Conservation (phyloP, 2,888 invertebrate species). For the Pseudoips prasinana region DNA sequence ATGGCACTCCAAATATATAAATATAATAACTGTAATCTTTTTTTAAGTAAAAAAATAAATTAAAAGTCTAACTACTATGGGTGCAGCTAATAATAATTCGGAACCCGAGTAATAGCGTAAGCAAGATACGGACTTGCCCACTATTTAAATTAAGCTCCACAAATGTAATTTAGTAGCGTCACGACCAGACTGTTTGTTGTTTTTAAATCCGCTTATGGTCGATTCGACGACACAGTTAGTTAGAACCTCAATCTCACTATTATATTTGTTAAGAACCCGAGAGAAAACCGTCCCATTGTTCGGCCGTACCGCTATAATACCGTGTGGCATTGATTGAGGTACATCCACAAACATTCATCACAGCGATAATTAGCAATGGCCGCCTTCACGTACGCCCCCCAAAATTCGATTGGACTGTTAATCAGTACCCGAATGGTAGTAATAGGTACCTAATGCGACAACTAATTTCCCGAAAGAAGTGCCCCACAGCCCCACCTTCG, state of each 20-base stretch:
- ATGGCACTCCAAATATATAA: no score
- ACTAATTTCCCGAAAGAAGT: conserved; percentile 73
- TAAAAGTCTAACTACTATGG: no score
- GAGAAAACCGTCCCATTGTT: conserved; percentile 4
- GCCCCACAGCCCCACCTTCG: conserved; percentile 48
- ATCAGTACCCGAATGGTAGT: conserved; percentile 52
- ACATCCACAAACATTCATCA: conserved; percentile 41
- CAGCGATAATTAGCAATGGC: conserved; percentile 35
- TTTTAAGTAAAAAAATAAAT: no score
- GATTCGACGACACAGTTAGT: no score
- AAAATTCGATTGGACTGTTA: conserved; percentile 43
- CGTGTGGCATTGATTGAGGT: conserved; percentile 29
- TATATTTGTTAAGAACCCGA: neutral
- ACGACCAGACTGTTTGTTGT: neutral
- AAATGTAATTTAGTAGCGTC: conserved; percentile 1
- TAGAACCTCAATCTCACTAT: no score
- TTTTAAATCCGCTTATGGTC: neutral
- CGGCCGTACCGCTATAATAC: conserved; percentile 12
- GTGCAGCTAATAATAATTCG: no score
- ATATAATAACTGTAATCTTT: no score
- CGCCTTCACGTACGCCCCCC: conserved; percentile 35
- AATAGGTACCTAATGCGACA: conserved; percentile 73
- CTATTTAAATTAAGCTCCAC: neutral
- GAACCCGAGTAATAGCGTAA: no score
- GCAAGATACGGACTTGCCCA: no score